Evolutionary conservation across 2,888 invertebrate genomes (phyloP), one percentile per base, ranked within the genome.

Genomic region (Isoperla grammatica): DNA sequence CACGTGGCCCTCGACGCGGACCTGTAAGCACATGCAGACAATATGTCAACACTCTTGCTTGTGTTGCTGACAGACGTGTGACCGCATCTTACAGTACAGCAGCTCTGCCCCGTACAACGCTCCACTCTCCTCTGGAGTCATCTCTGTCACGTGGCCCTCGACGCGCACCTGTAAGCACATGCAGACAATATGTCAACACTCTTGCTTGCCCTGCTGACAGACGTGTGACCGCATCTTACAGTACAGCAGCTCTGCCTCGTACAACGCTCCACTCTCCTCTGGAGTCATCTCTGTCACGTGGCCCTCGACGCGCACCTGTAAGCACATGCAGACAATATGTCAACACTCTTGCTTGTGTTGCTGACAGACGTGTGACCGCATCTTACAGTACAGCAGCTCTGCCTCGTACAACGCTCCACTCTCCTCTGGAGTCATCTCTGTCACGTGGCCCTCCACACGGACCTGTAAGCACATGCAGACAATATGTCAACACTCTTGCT

Each of bases 281-380:
- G 65, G 63, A 1, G 69, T 64, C 45, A 79, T 65, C 62, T 71
- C 68, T 39, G 71, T 71, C 29, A 29, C 29, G 1, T 59, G 63
- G 9, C 80, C 79, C 64, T 77, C 76, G 15, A 78, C 68, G 63
- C 79, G 70, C 4, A 78, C 75, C 78, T 80, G 64, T 9, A 53
- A 5, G 9, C 20, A 42, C n/a, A n/a, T n/a, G n/a, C n/a, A 15
- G 40, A 19, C 19, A 37, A 9, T 4, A 37, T 45, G 12, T 40
- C n/a, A 40, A 29, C 4, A 8, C 5, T 4, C 4, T 29, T 4
- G 29, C 29, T 29, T 29, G 4, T 29, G 5, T 29, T 8, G 8
- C n/a, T n/a, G n/a, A n/a, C n/a, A n/a, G n/a, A n/a, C n/a, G n/a
- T n/a, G 70, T 1, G 75, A 67, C 12, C 79, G 72, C 56, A 80